These are phyloP conservation scores for Epinephelus lanceolatus DNA, from an alignment of 2,113 vertebrate genomes.

Conservation along the genomic window DNA sequence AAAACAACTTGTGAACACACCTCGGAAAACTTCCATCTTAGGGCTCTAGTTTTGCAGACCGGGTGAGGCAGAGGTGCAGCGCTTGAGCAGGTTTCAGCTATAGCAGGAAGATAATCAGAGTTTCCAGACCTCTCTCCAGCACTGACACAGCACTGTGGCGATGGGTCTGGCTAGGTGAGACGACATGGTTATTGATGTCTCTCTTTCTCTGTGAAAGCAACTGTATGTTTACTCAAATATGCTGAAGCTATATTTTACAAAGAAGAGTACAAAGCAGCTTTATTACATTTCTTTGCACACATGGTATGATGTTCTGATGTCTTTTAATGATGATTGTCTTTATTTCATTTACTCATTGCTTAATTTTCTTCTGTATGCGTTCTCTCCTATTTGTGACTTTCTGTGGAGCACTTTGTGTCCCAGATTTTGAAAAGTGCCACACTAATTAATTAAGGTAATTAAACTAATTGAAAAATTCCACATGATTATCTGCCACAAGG, in stretches of 20 bases:
- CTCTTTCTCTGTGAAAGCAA: neutral
- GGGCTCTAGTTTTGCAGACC: too few relatives aligned
- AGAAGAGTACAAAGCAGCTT: neutral
- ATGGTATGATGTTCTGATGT: neutral
- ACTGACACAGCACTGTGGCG: too few relatives aligned
- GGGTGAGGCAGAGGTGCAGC: too few relatives aligned
- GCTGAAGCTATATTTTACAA: neutral
- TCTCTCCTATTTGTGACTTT: neutral
- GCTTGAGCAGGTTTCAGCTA: too few relatives aligned
- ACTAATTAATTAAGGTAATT: too few relatives aligned
- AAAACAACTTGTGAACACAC: too few relatives aligned
- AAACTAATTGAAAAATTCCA: neutral
- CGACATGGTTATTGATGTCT: neutral
- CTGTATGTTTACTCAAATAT: neutral
- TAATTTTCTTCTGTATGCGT: neutral
- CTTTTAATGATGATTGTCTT: neutral
- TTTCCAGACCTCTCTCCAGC: too few relatives aligned
- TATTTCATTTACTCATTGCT: neutral
- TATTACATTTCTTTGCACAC: neutral
- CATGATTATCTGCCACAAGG: conserved; percentile 16
- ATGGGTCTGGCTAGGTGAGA: too few relatives aligned
- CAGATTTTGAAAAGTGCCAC: neutral
- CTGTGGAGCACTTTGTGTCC: neutral
- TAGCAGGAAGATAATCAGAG: too few relatives aligned
- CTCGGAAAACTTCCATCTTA: too few relatives aligned